Base-by-base conservation (phyloP, 92 coral and sea anemone genomes). In the Nematostella vectensis region DNA sequence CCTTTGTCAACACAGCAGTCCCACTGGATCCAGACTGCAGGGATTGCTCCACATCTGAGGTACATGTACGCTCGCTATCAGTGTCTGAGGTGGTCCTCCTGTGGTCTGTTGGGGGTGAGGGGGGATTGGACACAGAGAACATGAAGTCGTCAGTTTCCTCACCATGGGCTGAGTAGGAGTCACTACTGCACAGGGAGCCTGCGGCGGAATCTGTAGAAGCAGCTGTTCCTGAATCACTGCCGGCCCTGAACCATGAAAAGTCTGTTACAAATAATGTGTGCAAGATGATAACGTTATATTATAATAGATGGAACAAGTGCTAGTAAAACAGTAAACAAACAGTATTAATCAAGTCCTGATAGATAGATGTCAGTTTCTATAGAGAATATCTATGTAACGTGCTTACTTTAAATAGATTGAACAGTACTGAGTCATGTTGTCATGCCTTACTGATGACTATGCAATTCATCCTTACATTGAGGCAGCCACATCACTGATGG, bases 61-160 rank as follows among this genome's bases (percentile, higher is more conserved):
- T 76, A 62, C 69, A 45, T 3, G 94, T 84, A 39, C 62, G 54
- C 52, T 84, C 94, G 25, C 83, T 70, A 48, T 67, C 67, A n/a
- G 74, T 59, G 37, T 83, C 94, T 25, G 88, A 79, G 3, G 78
- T 56, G 0, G 27, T 36, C 43, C 74, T 71, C 39, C 65, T 75
- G 15, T 71, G 78, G 25, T 60, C 56, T 11, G 38, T 19, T 2
- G 59, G 70, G 13, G 98, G 98, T 0, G 95, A 83, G 3, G 98
- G 98, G 0, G 98, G 98, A 38, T 91, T 91, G 11, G 98, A 91
- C 13, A 91, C 91, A 0, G 98, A 91, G 64, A 80, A 78, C 6
- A 78, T 24, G 15, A 84, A 62, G 12, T 81, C 95, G 23, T 85
- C 98, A 28, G 69, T 56, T 45, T 81, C 89, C 12, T 85, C 91